Evolutionary conservation across 2,113 vertebrate genomes (phyloP).

Genomic region (Gymnarchus niloticus): DNA sequence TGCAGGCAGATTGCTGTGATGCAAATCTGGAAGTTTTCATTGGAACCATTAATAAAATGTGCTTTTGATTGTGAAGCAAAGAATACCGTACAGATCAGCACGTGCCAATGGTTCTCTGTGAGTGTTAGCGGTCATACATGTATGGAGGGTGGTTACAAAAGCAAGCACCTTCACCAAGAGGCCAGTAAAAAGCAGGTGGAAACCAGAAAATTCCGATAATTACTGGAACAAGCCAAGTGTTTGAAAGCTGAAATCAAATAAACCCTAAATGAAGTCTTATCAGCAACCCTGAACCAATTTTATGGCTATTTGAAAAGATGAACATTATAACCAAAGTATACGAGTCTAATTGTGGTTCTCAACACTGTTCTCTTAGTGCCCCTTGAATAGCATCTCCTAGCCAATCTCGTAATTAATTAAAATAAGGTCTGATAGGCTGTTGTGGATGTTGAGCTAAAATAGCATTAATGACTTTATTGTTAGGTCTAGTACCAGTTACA

Average conservation of each 20-base stretch:
- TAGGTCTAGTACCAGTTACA: neutral
- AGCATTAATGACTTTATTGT: neutral
- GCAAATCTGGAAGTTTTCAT: neutral
- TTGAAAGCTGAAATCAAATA: neutral
- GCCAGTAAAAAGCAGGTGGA: neutral
- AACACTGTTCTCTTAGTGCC: neutral
- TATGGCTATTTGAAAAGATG: slow-evolving; percentile 6
- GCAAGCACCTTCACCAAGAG: neutral
- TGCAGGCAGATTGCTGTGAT: neutral
- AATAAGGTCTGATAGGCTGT: neutral
- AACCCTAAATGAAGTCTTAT: neutral
- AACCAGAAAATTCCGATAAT: neutral
- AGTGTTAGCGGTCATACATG: neutral
- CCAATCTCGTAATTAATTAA: slow-evolving; percentile 4
- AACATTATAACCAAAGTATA: slow-evolving; percentile 4
- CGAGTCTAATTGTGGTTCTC: slow-evolving; percentile 1
- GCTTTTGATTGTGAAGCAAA: neutral
- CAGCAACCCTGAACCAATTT: slow-evolving; percentile 3
- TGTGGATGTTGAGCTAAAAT: neutral
- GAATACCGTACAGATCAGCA: too few relatives aligned
- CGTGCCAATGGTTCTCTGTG: neutral
- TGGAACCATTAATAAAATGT: neutral
- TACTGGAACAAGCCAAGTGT: neutral
- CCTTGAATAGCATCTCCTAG: neutral
- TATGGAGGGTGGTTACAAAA: neutral